Evolutionary conservation across 2,888 invertebrate genomes (phyloP).

Genomic region (Plagiodera versicolora): DNA sequence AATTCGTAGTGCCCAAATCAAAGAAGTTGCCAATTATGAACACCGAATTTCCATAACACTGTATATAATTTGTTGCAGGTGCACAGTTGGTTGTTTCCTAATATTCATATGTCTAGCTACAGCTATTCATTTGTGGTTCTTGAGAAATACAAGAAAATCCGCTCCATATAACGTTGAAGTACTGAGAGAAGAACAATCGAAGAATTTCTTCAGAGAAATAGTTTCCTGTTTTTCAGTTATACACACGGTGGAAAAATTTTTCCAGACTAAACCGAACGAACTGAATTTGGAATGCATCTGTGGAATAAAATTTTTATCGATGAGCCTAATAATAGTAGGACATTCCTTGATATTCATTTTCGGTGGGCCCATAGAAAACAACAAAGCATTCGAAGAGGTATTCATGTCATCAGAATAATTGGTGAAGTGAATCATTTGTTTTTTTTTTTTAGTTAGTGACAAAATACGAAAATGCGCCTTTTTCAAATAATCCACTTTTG

Average conservation of each 20-base stretch:
- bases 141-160: constrained; percentile 36
- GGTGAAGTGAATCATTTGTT: neutral
- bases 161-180: constrained; percentile 36
- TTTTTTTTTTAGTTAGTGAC: constrained; percentile 58
- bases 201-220: constrained; percentile 36
- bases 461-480: constrained; percentile 62
- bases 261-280: constrained; percentile 61
- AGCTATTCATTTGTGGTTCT: constrained; percentile 36
- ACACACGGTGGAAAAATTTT: constrained; percentile 62
- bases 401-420: neutral
- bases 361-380: constrained; percentile 69
- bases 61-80: constrained; percentile 35
- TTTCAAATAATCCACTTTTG: constrained; percentile 68
- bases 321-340: constrained; percentile 68
- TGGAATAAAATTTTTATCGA: constrained; percentile 65
- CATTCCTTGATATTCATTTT: constrained; percentile 69
- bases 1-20: too few species aligned
- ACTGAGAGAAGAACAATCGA: constrained; percentile 22
- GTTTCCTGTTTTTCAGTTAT: constrained; percentile 63
- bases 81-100: constrained; percentile 39
- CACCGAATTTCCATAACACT: too few species aligned
- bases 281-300: constrained; percentile 63
- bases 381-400: constrained; percentile 65
- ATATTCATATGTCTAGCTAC: constrained; percentile 42
- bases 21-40: too few species aligned